Conservation (phyloP, 2,797 vertebrate species). For the Ctenosaura bakeri region DNA sequence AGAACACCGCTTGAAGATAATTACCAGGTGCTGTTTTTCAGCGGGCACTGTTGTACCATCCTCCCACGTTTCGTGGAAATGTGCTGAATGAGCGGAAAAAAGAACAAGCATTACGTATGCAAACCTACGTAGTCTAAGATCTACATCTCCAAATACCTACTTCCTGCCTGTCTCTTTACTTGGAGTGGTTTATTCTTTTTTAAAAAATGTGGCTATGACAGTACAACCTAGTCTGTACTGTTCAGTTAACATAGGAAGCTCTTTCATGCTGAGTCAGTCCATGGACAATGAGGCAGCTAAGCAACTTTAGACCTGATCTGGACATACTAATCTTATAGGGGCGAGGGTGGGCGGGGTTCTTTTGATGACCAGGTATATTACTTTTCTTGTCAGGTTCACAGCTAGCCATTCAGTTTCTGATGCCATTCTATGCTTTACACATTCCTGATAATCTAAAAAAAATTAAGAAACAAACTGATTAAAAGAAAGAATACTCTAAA, state of each 20-base stretch:
- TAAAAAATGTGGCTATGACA: neutral
- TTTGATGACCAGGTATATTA: too few species aligned
- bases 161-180: neutral
- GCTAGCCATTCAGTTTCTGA: neutral
- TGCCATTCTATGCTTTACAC: neutral
- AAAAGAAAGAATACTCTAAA: too few species aligned
- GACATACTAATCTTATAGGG: neutral
- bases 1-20: conserved; percentile 14
- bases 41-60: neutral
- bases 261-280: too few species aligned
- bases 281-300: too few species aligned
- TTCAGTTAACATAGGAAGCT: neutral
- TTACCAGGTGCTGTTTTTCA: conserved; percentile 12
- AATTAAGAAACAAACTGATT: too few species aligned
- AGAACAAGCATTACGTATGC: neutral
- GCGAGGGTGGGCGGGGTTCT: too few species aligned
- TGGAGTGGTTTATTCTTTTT: neutral
- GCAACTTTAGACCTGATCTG: neutral
- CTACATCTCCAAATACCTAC: neutral
- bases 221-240: neutral
- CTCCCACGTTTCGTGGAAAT: neutral
- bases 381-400: neutral
- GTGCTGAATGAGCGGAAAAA: conserved; percentile 10
- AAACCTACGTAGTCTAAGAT: neutral
- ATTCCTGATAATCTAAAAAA: neutral